Base-by-base conservation (phyloP, 2,888 invertebrate species). In the Gymnosoma rotundatum region DNA sequence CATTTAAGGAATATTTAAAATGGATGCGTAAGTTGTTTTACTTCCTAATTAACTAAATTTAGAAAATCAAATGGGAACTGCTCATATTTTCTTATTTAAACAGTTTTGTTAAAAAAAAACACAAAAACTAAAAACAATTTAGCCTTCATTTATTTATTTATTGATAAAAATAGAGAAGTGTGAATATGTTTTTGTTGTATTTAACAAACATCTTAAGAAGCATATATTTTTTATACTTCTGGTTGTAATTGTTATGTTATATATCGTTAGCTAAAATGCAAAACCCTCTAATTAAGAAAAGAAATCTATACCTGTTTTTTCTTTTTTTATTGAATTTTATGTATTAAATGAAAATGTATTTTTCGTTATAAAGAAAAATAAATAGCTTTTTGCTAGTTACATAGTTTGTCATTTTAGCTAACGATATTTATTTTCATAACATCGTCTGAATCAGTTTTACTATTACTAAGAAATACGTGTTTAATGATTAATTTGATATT, bases 1-100 rank as follows among this genome's bases (percentile, higher is more conserved):
- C 72, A 79, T 83, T 80, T 78, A 85, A 83, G 83, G 83, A 83
- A 73, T 86, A 83, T 86, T 83, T 85, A 84, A 86, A 86, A 87
- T 87, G 86, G 85, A 87, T 85, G 85, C 75, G 87, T 87, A 87
- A 86, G 86, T 86, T 66, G 50, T 70, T 78, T 25, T 48, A 38
- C 38, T 83, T 79, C 63, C 74, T 58, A 32, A 64, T 74, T 8
- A 50, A n/a, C 83, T 58, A 74, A 79, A 70, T 74, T 58, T n/a
- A n/a, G 58, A 50, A 52, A 12, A 42, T 12, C 20, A 38, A 38
- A 60, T 36, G 16, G n/a, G 8, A 70, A 72, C n/a, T 36, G 18
- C 5, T 20, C 2, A 50, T 36, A 6, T 20, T 52, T 21, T 56
- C 56, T 25, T 18, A 32, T 14, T 20, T 32, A 18, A 45, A 56